Evolutionary conservation across 1,140 invertebrate genomes (phyloP).

Genomic region (Condylostylus longicornis): DNA sequence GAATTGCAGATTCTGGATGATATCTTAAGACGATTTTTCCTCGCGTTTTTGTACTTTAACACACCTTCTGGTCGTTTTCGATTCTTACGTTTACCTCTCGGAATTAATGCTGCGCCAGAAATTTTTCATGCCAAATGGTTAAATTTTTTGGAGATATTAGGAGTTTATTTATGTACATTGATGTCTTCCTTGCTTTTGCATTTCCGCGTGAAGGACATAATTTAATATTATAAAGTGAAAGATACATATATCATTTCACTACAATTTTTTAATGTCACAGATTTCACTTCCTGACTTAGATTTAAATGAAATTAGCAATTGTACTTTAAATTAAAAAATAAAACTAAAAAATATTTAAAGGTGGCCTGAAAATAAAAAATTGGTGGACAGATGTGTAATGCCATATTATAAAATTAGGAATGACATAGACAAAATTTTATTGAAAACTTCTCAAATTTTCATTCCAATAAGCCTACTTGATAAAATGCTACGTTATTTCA

Average conservation of each 20-base stretch:
- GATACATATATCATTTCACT: slow-evolving; percentile 12
- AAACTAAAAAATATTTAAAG: slow-evolving; percentile 18
- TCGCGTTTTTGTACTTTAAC: slow-evolving; percentile 32
- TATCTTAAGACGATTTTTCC: slow-evolving; percentile 26
- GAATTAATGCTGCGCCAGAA: slow-evolving; percentile 26
- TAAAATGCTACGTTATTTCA: slow-evolving; percentile 29
- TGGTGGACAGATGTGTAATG: slow-evolving; percentile 13
- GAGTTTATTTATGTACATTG: slow-evolving; percentile 23
- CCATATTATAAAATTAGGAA: slow-evolving; percentile 21
- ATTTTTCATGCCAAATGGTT: slow-evolving; percentile 23
- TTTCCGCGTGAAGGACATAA: slow-evolving; percentile 17
- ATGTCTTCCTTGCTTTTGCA: slow-evolving; percentile 24
- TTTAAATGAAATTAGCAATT: slow-evolving; percentile 15
- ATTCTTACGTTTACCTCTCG: slow-evolving; percentile 30
- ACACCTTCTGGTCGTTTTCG: slow-evolving; percentile 31
- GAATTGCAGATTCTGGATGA: slow-evolving; percentile 31
- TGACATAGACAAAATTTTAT: slow-evolving; percentile 24
- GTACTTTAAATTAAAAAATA: slow-evolving; percentile 13
- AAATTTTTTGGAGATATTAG: slow-evolving; percentile 18
- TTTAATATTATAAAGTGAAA: slow-evolving; percentile 17
- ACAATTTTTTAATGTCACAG: slow-evolving; percentile 12
- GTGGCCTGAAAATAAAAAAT: slow-evolving; percentile 27
- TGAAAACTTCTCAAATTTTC: slow-evolving; percentile 23
- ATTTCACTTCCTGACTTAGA: slow-evolving; percentile 11
- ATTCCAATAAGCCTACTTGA: slow-evolving; percentile 23